Base-by-base conservation (phyloP, 2,888 invertebrate genomes). In the Sarcophaga rosellei region DNA sequence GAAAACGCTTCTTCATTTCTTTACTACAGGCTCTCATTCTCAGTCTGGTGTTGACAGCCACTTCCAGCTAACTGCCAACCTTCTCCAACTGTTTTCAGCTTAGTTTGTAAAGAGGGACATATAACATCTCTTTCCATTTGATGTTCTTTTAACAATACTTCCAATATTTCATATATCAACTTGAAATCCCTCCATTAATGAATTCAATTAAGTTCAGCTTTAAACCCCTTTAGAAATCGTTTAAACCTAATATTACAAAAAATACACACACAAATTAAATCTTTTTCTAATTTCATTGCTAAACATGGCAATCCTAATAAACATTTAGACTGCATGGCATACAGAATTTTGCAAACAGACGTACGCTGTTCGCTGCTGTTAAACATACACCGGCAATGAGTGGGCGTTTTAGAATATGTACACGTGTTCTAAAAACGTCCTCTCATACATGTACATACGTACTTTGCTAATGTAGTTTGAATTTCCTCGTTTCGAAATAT, bases 371-470 rank as follows among this genome's bases (percentile, higher is more conserved):
- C n/a, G 59, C 12, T 63, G 57, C 66, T 70, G 47, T 62, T 61
- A 77, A 68, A 79, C 17, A 25, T 69, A 84, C 53, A 23, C 23
- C 76, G 59, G 45, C 61, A 62, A 73, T 77, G 63, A 76, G 81
- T 81, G 68, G 84, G 80, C 76, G 76, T 77, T 81, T 35, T 77
- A 62, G 72, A 57, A 57, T 17, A 57, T 17, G 45, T 63, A 79
- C 59, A 75, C 61, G 17, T 65, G 63, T 75, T 59, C 3, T 59
- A 65, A 44, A 62, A 57, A 45, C 25, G 74, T 35, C 35, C 35
- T 35, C 35, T 35, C 45, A 53, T 44, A 47, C 70, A n/a, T n/a
- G 47, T 57, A 76, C 35, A 44, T 59, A 83, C 20, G 47, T 53
- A 73, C 47, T 23, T 75, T 62, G 20, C 45, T 62, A 20, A 57